Percentiles rank a stretch among this genome's conserved stretches.
phyloP scores from a whole-genome alignment of 2,113 vertebrate species.

The Kryptolebias marmoratus region DNA sequence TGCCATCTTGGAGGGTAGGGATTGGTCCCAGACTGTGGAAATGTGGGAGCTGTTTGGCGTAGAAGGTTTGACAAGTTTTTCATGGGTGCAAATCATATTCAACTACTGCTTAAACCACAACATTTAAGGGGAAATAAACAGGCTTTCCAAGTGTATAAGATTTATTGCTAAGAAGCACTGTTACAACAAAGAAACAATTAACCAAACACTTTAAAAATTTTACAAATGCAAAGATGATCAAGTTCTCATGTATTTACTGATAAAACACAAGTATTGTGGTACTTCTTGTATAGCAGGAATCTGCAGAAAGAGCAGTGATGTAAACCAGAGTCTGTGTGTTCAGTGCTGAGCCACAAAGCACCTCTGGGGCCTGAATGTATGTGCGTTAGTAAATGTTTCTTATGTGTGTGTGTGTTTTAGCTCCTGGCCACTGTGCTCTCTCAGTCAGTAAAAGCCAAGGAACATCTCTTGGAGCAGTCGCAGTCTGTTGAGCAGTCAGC shows the following conservation, averaged over 20 bases:
- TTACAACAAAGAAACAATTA: neutral
- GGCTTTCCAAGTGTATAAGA: neutral
- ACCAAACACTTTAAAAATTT: neutral
- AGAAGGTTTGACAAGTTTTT: too few species aligned
- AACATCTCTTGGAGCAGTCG: conserved; percentile 87
- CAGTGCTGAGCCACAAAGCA: conserved; percentile 39
- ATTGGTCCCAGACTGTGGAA: too few species aligned
- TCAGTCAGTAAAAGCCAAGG: conserved; percentile 92
- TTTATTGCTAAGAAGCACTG: neutral
- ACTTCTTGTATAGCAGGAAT: conserved; percentile 18
- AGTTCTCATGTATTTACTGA: neutral
- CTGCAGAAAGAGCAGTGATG: conserved; percentile 9
- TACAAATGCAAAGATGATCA: neutral
- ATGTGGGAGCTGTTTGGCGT: too few species aligned
- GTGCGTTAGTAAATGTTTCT: conserved; percentile 45
- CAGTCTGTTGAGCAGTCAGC: conserved; percentile 87
- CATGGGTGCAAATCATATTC: too few species aligned
- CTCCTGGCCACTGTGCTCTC: conserved; percentile 94
- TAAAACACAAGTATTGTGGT: conserved; percentile 1
- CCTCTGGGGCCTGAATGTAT: conserved; percentile 37
- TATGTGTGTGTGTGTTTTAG: conserved; percentile 72
- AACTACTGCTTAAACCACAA: too few species aligned
- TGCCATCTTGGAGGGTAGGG: too few species aligned
- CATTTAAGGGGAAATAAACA: too few species aligned
- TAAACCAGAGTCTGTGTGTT: conserved; percentile 5